Conservation (phyloP, 2,113 vertebrate species). For the Speoplatyrhinus poulsoni region DNA sequence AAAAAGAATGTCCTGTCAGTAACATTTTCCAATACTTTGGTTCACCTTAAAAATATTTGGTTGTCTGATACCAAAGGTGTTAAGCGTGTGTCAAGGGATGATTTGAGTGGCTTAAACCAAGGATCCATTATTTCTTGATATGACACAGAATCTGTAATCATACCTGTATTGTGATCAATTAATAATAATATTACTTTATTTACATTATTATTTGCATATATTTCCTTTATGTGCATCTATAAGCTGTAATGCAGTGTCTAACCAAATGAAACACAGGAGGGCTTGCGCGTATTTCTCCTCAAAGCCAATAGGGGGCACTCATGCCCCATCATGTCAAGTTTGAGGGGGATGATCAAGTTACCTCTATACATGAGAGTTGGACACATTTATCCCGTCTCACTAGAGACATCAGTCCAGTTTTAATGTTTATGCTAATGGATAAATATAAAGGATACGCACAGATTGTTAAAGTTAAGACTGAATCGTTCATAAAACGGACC, state of each 20-base stretch:
- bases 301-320: conserved; percentile 51
- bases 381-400: conserved; percentile 6
- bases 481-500: background rate
- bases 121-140: no score
- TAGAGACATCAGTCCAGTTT: background rate
- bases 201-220: no score
- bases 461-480: conserved; percentile 30
- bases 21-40: no score
- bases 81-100: no score
- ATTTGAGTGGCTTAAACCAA: no score
- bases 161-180: no score
- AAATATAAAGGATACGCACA: background rate
- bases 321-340: conserved; percentile 8
- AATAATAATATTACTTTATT: no score
- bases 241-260: background rate
- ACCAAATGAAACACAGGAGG: background rate
- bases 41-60: no score
- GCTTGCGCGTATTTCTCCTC: background rate
- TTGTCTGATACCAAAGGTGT: no score
- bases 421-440: background rate
- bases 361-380: background rate
- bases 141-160: no score
- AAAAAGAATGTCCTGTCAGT: no score
- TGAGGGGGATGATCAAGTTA: conserved; percentile 17
- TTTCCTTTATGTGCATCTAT: no score